These are phyloP conservation scores for Neotoxoptera formosana DNA, from an alignment of 1,140 invertebrate species.

Conservation along the genomic window DNA sequence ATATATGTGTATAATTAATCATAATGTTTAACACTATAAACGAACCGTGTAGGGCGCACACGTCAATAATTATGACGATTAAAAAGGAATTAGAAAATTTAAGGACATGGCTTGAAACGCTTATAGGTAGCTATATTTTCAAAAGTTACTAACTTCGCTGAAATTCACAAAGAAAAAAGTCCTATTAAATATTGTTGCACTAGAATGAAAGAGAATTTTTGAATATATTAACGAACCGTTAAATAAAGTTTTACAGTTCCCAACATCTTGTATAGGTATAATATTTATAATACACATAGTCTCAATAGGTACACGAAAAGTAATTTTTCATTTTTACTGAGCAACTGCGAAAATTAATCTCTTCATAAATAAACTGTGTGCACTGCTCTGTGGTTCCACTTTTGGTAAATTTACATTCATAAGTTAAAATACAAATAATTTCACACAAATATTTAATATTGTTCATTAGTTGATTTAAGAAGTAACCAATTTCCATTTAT, in stretches of 20 bases:
- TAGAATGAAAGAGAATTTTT: not conserved
- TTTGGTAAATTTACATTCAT: not conserved
- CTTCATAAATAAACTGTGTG: not conserved
- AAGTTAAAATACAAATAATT: not conserved
- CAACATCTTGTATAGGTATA: not conserved
- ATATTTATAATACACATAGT: not conserved
- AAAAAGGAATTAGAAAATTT: not conserved
- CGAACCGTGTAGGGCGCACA: not conserved
- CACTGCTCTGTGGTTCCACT: not conserved
- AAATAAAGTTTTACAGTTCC: not conserved
- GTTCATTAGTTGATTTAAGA: not conserved
- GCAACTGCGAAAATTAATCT: not conserved
- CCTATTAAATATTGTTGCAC: not conserved
- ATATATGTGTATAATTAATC: not conserved
- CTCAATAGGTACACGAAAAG: not conserved
- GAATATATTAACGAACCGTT: constrained; percentile 3
- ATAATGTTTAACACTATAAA: not conserved
- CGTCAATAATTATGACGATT: not conserved
- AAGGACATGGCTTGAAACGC: not conserved
- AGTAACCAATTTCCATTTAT: not conserved
- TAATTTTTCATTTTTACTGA: not conserved
- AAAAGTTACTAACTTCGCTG: not conserved
- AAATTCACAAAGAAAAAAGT: not conserved
- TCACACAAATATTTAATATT: not conserved
- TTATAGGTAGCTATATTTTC: not conserved